Base-by-base conservation (phyloP, 2,113 vertebrate genomes). In the Poecilia latipinna region DNA sequence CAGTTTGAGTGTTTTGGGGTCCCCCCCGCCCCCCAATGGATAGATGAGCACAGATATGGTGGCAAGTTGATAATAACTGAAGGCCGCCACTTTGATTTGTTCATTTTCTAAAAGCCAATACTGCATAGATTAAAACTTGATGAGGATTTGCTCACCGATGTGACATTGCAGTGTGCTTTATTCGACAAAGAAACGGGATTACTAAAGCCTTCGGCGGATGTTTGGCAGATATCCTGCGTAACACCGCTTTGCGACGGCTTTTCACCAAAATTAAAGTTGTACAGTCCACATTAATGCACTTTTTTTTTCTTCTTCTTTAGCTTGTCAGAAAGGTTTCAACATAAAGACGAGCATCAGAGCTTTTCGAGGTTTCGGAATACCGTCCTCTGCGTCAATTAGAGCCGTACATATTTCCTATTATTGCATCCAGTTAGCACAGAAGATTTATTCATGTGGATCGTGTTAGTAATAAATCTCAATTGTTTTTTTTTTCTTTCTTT, bases 371-470 rank as follows among this genome's bases (percentile, higher is more conserved):
- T 88, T 85, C 78, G 63, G 74, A 48, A 77, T 74, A 60, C 72
- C 77, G 86, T 88, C 83, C 64, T 86, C 75, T 85, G 51, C 85
- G 86, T 88, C 85, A 90, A 85, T 90, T 92, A 90, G 70, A 75
- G 79, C 42, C 60, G 29, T 68, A 69, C 79, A 71, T 81, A 74
- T 81, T 74, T 88, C 68, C 72, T 70, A 78, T 88, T 83, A 83
- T 75, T 76, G 72, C 19, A 33, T 80, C 63, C 62, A 65, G 33
- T 71, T 62, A 74, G 82, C 71, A 76, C 78, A 68, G 61, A 72
- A 69, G 44, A 88, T 86, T 84, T 80, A 90, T 88, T 87, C 74
- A 66, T 70, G 74, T 82, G 82, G 66, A 85, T 80, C 68, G 32
- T 24, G 12, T 51, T 70, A 64, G 85, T 81, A 75, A 88, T 91